Base-by-base conservation (phyloP, 2,113 vertebrate species). In the Nothoprocta perdicaria region DNA sequence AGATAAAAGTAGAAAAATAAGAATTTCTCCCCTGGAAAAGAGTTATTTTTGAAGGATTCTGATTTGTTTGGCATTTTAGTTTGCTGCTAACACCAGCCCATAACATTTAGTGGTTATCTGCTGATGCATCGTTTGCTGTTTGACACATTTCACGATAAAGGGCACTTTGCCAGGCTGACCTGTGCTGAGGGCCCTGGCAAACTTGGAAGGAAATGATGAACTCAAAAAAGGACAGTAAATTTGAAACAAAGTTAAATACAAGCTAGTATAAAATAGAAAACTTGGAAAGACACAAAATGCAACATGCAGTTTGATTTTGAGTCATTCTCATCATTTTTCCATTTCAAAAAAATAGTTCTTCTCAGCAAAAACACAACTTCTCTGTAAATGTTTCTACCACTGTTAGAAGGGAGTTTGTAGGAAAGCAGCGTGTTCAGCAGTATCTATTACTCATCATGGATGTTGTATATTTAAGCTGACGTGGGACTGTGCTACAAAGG, bases 401-500 rank as follows among this genome's bases (percentile, higher is more conserved):
- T 58, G 50, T 74, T 86, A 75, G 61, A 91, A 81, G 40, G 16
- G 82, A 93, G 52, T 77, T 68, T 35, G 61, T 67, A 91, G 35
- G 85, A 94, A 92, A 93, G 91, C 85, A 68, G 73, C 3, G 0
- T 88, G 87, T 91, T 93, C 94, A 92, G 92, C 91, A 95, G 81
- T 94, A 89, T 96, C 94, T 92, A 74, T 93, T 96, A 92, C 92
- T 96, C 87, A 88, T 91, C 31, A 52, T 40, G 82, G 87, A 75
- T 83, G 84, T 88, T 95, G 92, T 94, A 61, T 96, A 94, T 93
- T 94, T 95, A 92, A 96, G 81, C 76, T 89, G 96, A 92, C 9
- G 29, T 76, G 88, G 92, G 67, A 78, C 87, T 85, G 48, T 1
- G 4, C 82, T 91, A 80, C 95, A 76, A 89, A 93, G 95, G 82